Evolutionary conservation across 2,888 invertebrate genomes (phyloP).

Genomic region (Drosophila buzzatii): DNA sequence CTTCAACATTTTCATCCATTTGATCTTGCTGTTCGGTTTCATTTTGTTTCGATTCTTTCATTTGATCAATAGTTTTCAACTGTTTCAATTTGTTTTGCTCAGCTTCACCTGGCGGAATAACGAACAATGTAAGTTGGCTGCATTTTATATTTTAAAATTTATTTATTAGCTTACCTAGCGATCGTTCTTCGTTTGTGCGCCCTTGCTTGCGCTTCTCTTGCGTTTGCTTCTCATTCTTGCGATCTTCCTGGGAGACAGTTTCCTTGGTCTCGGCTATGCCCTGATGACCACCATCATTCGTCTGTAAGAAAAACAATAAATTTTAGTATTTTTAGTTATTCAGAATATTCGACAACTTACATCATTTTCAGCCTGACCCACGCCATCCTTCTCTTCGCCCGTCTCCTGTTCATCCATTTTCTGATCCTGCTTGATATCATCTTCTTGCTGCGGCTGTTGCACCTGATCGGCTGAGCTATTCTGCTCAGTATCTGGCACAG

Average conservation of each 20-base stretch:
- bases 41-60: conserved; percentile 84
- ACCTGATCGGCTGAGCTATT: conserved; percentile 84
- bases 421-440: conserved; percentile 85
- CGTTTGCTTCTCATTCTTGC: conserved; percentile 83
- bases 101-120: conserved; percentile 73
- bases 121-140: background rate
- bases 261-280: conserved; percentile 86
- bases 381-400: conserved; percentile 87
- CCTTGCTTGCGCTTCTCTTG: conserved; percentile 90
- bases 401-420: conserved; percentile 86
- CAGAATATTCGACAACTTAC: conserved; percentile 43
- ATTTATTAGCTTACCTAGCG: conserved; percentile 85
- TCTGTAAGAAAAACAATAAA: conserved; percentile 43
- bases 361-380: conserved; percentile 91
- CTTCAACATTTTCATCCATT: conserved; percentile 86
- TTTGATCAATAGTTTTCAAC: conserved; percentile 86
- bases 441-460: conserved; percentile 84
- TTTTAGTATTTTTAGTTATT: background rate
- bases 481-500: conserved; percentile 81
- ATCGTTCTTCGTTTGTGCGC: conserved; percentile 90
- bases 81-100: conserved; percentile 83
- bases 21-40: conserved; percentile 86
- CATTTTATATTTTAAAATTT: background rate
- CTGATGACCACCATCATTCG: conserved; percentile 88
- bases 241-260: conserved; percentile 84